Evolutionary conservation across 2,888 invertebrate genomes (phyloP).

Genomic region (Campoplex capitator): DNA sequence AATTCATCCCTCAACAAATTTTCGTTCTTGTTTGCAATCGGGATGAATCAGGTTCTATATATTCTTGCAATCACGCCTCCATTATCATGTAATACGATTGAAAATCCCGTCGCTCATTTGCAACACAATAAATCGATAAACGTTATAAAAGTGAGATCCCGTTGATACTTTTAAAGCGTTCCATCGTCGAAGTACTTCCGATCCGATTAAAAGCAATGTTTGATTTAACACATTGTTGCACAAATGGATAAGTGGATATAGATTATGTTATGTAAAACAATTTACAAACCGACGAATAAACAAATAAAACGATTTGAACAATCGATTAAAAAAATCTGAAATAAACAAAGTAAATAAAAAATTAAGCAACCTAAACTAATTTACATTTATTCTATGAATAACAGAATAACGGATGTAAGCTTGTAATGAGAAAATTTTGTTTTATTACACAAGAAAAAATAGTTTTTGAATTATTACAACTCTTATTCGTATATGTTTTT

Average conservation of each 20-base stretch:
- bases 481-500: not conserved
- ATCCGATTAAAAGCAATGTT: constrained; percentile 28
- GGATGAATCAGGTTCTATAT: constrained; percentile 41
- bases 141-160: not conserved
- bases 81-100: constrained; percentile 59
- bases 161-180: constrained; percentile 17
- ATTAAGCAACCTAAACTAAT: not conserved
- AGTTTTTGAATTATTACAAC: not conserved
- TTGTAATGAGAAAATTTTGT: not conserved
- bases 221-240: not conserved
- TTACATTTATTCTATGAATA: not conserved
- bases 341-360: not conserved
- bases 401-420: not conserved
- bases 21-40: constrained; percentile 43
- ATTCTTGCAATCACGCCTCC: constrained; percentile 60
- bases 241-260: constrained; percentile 2
- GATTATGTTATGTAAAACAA: not conserved
- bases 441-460: not conserved
- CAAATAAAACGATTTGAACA: not conserved
- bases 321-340: not conserved
- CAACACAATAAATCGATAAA: constrained; percentile 54
- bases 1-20: constrained; percentile 51
- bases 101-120: constrained; percentile 38
- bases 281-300: not conserved
- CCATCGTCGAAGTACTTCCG: constrained; percentile 31